A percentile compares a stretch with the other conserved stretches of the same genome.
Conservation (phyloP, 2,888 invertebrate species). For the Dasysyrphus tricinctus region DNA sequence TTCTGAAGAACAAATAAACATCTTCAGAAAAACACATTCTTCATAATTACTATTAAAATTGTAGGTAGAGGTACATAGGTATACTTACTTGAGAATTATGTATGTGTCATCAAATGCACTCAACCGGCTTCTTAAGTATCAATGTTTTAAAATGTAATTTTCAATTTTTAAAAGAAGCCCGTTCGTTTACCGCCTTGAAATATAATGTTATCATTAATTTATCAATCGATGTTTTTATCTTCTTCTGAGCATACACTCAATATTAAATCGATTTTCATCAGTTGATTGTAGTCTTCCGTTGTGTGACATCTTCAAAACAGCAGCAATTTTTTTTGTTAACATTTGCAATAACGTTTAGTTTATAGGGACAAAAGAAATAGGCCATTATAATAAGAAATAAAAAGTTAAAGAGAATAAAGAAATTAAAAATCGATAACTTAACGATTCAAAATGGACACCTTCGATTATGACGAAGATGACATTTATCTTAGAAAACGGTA, state of each 20-base stretch:
- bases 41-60: slow-evolving; percentile 2
- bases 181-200: slow-evolving; percentile 20
- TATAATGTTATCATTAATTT: slow-evolving; percentile 53
- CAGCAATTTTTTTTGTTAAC: background rate
- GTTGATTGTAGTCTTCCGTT: slow-evolving; percentile 60
- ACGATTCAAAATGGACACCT: slow-evolving; percentile 42
- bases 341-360: background rate
- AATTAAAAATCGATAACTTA: background rate
- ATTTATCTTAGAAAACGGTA: slow-evolving; percentile 57
- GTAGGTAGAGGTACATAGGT: too few relatives aligned
- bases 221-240: slow-evolving; percentile 63
- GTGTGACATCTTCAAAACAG: slow-evolving; percentile 52
- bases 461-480: slow-evolving; percentile 64
- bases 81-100: too few relatives aligned
- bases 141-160: slow-evolving; percentile 18
- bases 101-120: slow-evolving; percentile 58
- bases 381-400: background rate
- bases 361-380: background rate
- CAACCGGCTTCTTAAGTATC: slow-evolving; percentile 31
- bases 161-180: slow-evolving; percentile 9
- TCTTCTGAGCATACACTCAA: slow-evolving; percentile 40
- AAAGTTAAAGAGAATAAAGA: background rate
- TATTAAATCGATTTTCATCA: slow-evolving; percentile 59
- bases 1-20: background rate
- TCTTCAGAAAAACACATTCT: slow-evolving; percentile 9